Percentiles rank a stretch among this genome's conserved stretches.
phyloP scores from a whole-genome alignment of 53 echinoderm and acorn worm genomes.

The Patiria pectinifera region DNA sequence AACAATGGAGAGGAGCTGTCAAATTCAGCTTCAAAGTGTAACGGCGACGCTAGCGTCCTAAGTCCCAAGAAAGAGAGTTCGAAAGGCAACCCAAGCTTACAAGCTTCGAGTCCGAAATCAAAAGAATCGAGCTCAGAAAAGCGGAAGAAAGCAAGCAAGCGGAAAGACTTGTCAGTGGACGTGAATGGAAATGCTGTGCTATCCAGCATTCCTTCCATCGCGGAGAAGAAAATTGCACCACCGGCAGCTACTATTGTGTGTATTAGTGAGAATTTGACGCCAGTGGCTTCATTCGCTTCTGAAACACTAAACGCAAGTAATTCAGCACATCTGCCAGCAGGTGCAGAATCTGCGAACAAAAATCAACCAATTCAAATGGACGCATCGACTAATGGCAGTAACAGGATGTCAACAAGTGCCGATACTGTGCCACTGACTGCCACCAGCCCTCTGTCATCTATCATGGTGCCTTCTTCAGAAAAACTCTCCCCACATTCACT shows the following conservation, averaged over 20 bases:
- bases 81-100: neutral
- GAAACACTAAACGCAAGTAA: neutral
- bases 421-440: conserved; percentile 21
- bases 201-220: neutral
- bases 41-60: conserved; percentile 2
- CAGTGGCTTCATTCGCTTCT: neutral
- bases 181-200: conserved; percentile 62
- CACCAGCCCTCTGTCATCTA: conserved; percentile 2
- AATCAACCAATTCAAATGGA: neutral
- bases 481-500: conserved; percentile 28
- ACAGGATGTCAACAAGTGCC: neutral
- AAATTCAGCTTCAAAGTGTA: conserved; percentile 23
- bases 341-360: conserved; percentile 1
- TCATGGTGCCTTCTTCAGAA: conserved; percentile 43
- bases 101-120: conserved; percentile 43
- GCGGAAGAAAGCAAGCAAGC: conserved; percentile 43
- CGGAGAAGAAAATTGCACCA: conserved; percentile 26
- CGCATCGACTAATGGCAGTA: conserved; percentile 22
- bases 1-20: neutral
- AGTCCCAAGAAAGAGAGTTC: conserved; percentile 35
- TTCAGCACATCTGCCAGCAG: neutral
- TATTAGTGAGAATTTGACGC: conserved; percentile 13
- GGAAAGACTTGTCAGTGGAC: conserved; percentile 48
- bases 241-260: conserved; percentile 9
- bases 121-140: conserved; percentile 47